Evolutionary conservation across 2,888 invertebrate species (phyloP).

Genomic region (Trachelus tabidus): DNA sequence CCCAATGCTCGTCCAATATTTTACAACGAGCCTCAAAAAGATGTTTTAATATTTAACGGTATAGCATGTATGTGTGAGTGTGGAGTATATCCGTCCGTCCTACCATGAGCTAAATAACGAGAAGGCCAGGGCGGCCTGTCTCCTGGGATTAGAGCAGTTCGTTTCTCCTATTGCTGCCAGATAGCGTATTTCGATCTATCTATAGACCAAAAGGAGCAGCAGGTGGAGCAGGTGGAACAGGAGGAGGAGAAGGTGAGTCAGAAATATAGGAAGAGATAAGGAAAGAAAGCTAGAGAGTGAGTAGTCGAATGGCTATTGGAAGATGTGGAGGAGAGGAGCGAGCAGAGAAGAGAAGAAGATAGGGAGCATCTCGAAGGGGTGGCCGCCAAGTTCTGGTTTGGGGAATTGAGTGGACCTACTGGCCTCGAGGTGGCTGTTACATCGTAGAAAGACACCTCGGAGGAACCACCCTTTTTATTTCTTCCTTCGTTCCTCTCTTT

Average conservation of each 20-base stretch:
- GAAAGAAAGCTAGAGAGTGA: neutral
- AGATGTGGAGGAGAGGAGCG: neutral
- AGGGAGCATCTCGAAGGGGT: constrained; percentile 11
- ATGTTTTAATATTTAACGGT: neutral
- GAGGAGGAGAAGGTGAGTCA: constrained; percentile 1
- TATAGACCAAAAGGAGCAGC: constrained; percentile 19
- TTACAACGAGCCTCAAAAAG: neutral
- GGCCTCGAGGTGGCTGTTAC: constrained; percentile 38
- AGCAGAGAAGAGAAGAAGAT: constrained; percentile 1
- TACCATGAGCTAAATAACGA: constrained; percentile 2
- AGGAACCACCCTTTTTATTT: constrained; percentile 17
- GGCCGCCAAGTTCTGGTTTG: constrained; percentile 15
- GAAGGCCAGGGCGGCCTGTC: constrained; percentile 22
- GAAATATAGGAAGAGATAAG: constrained; percentile 22
- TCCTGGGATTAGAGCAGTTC: constrained; percentile 29
- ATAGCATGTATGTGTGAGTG: neutral
- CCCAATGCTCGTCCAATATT: neutral
- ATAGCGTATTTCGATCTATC: constrained; percentile 29
- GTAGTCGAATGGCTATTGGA: neutral
- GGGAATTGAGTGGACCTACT: constrained; percentile 24
- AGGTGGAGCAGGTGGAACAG: neutral
- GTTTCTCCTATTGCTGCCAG: constrained; percentile 33
- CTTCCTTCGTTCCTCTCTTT: neutral
- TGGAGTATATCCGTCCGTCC: neutral
- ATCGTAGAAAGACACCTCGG: constrained; percentile 29